Evolutionary conservation across 2,797 vertebrate species (phyloP).

Genomic region (Neosilurus hyrtlii): DNA sequence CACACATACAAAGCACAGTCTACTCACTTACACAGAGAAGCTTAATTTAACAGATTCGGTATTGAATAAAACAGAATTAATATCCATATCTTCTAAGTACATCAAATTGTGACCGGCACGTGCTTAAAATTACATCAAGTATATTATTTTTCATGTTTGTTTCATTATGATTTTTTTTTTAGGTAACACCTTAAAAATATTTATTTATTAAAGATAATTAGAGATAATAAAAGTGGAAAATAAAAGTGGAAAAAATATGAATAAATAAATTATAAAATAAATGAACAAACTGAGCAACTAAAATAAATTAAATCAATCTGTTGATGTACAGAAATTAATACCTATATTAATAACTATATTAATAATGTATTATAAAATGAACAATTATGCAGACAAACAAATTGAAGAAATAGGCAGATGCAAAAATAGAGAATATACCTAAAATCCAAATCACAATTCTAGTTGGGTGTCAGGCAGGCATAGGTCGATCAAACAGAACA

Average conservation of each 20-base stretch:
- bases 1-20: constrained; percentile 1
- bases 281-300: neutral
- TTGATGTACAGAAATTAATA: neutral
- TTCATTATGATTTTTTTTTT: neutral
- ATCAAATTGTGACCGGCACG: neutral
- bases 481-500: too few species aligned
- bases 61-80: neutral
- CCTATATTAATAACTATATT: neutral
- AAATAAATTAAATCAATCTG: neutral
- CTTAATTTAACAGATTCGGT: neutral
- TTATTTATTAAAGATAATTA: neutral
- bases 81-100: neutral
- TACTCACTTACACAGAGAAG: neutral
- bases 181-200: neutral
- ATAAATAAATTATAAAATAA: neutral
- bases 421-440: too few species aligned
- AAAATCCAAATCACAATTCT: too few species aligned
- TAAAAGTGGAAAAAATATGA: neutral
- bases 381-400: too few species aligned
- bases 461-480: too few species aligned
- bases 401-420: too few species aligned
- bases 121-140: neutral
- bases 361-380: too few species aligned
- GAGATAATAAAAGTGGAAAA: neutral
- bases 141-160: neutral